Evolutionary conservation across 2,113 vertebrate species (phyloP), one percentile per base, ranked within the genome.

Genomic region (Catharus fuscescens): DNA sequence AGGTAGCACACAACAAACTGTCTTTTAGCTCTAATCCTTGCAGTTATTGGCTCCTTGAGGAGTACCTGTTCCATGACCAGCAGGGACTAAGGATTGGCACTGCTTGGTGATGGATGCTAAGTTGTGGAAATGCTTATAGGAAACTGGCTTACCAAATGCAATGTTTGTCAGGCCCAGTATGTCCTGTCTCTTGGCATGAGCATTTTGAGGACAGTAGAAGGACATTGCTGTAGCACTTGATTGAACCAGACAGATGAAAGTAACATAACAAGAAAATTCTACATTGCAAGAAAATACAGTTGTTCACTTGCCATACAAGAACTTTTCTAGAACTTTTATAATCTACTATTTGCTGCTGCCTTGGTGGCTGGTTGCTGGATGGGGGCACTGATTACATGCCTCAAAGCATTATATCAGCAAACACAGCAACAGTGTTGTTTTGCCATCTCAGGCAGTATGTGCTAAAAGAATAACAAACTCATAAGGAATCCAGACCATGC

Each of bases 391-490:
- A 72, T 86, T 24, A 26, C 19, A 3, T 50, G 42, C 36, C 80
- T 88, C 42, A 60, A 80, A 80, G 76, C 50, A 40, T 72, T 90
- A 53, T 23, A 62, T 59, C 67, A 70, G 40, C 64, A 80, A 92
- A 88, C 44, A 40, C 3, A 5, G 54, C n/a, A 76, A 40, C 62
- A 53, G 48, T 74, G 82, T 50, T 92, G 74, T 86, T 93, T 80
- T 78, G 64, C 86, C 36, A 26, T 78, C 61, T 78, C 6, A 1
- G 44, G 26, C 64, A 66, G 44, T 45, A 56, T 86, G 19, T 84
- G 67, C 64, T 93, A 72, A 88, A 93, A 76, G 40, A 71, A 45
- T 74, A 83, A 60, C 69, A 90, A 80, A 86, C 60, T 86, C 53
- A 19, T 90, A 90, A 92, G 36, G 45, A 86, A 79, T 80, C 79